Conservation (phyloP, 2,113 vertebrate species). For the Pachypanchax playfairii region DNA sequence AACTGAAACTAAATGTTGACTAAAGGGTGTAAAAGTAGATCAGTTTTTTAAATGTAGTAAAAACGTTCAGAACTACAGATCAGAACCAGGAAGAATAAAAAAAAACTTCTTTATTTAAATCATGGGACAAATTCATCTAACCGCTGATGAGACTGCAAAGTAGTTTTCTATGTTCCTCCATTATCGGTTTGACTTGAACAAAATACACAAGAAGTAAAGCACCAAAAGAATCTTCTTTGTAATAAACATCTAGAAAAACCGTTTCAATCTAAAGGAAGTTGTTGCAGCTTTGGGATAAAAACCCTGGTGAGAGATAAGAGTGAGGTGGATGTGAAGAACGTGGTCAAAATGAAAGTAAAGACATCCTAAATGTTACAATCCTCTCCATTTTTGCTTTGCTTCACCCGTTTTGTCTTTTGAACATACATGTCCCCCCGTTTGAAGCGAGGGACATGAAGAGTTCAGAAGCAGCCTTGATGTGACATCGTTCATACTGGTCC, state of each 20-base stretch:
- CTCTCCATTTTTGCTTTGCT: constrained; percentile 47
- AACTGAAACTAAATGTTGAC: too few species aligned
- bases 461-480: constrained; percentile 65
- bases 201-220: constrained; percentile 47
- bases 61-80: too few species aligned
- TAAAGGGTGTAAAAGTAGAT: too few species aligned
- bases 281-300: constrained; percentile 75
- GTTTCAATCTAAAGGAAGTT: constrained; percentile 52
- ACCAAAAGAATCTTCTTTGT: constrained; percentile 48
- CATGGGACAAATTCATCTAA: too few species aligned
- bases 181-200: constrained; percentile 9
- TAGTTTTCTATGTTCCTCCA: constrained; percentile 29
- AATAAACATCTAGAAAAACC: constrained; percentile 37
- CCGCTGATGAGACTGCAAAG: too few species aligned
- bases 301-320: constrained; percentile 50
- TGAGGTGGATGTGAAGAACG: constrained; percentile 56
- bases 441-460: constrained; percentile 56
- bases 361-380: constrained; percentile 61
- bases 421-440: constrained; percentile 37
- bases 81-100: too few species aligned
- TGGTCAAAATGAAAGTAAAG: too few species aligned
- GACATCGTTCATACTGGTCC: constrained; percentile 55
- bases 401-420: constrained; percentile 45
- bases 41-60: too few species aligned
- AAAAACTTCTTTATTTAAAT: too few species aligned